These are phyloP conservation scores for Todiramphus saurophagus DNA, from an alignment of 2,113 vertebrate species.

Conservation along the genomic window DNA sequence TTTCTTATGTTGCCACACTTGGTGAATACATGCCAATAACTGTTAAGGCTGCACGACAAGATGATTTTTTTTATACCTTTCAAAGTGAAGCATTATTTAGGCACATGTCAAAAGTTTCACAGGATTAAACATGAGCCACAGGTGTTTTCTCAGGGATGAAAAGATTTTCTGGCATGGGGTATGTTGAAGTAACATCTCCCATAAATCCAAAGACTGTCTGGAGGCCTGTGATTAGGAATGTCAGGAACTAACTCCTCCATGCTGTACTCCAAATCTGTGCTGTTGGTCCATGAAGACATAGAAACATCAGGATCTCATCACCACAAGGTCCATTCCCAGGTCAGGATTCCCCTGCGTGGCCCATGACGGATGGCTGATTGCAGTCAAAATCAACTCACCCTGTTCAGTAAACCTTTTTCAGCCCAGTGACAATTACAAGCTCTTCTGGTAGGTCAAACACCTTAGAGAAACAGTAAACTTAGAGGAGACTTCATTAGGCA, in stretches of 20 bases:
- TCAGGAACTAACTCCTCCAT: slow-evolving; percentile 3
- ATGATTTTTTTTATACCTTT: slow-evolving; percentile 25
- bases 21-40: neutral
- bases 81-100: slow-evolving; percentile 43
- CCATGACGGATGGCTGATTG: neutral
- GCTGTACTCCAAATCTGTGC: neutral
- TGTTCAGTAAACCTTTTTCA: neutral
- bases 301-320: slow-evolving; percentile 52
- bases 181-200: neutral
- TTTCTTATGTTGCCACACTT: slow-evolving; percentile 8
- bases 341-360: neutral
- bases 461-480: neutral
- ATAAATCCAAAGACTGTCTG: slow-evolving; percentile 48
- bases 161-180: slow-evolving; percentile 8
- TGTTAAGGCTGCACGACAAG: neutral
- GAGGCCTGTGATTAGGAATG: neutral
- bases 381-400: neutral
- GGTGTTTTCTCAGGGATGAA: slow-evolving; percentile 51
- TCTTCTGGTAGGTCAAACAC: neutral
- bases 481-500: neutral
- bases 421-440: neutral
- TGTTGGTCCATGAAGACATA: slow-evolving; percentile 2
- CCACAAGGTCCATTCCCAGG: neutral
- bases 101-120: slow-evolving; percentile 27
- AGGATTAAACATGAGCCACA: slow-evolving; percentile 31